Evolutionary conservation across 2,888 invertebrate species (phyloP), one percentile per base, ranked within the genome.

Genomic region (Icerya purchasi): DNA sequence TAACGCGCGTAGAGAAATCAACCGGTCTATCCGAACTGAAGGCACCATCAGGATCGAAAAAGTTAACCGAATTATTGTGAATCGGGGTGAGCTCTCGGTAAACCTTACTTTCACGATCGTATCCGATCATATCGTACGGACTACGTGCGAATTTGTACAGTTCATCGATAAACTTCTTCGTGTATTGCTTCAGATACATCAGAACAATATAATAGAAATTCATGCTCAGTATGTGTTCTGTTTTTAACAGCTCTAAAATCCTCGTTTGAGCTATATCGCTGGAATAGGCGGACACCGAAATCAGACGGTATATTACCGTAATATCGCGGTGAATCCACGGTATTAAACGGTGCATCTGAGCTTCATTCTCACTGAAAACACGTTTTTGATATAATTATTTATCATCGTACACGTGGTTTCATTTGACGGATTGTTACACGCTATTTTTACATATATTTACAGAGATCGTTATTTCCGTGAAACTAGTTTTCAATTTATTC

Each of bases 321-420:
- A 94, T 74, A 72, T 94, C 93, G 63, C 93, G 77, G 70, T 84
- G 84, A 25, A 94, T 74, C 90, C 91, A 94, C 1, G 88, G 88
- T 63, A 86, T 80, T 59, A 94, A 75, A 1, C 92, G 81, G 69
- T 85, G 84, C 64, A 84, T 77, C 70, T 86, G 84, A 18, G 84
- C 81, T 60, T 84, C 84, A 73, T 90, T 82, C 69, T 79, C 77
- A 71, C 86, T 84, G 69, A n/a, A n/a, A n/a, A n/a, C n/a, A n/a
- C n/a, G n/a, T n/a, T n/a, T n/a, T n/a, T n/a, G n/a, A n/a, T n/a
- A n/a, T n/a, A n/a, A n/a, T n/a, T n/a, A n/a, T n/a, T n/a, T n/a
- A n/a, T n/a, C n/a, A n/a, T n/a, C n/a, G n/a, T n/a, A n/a, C n/a
- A n/a, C n/a, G n/a, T n/a, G n/a, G n/a, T n/a, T n/a, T n/a, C n/a